phyloP scores from a whole-genome alignment of 1,140 invertebrate genomes.

The Gonatopus flavifemur region DNA sequence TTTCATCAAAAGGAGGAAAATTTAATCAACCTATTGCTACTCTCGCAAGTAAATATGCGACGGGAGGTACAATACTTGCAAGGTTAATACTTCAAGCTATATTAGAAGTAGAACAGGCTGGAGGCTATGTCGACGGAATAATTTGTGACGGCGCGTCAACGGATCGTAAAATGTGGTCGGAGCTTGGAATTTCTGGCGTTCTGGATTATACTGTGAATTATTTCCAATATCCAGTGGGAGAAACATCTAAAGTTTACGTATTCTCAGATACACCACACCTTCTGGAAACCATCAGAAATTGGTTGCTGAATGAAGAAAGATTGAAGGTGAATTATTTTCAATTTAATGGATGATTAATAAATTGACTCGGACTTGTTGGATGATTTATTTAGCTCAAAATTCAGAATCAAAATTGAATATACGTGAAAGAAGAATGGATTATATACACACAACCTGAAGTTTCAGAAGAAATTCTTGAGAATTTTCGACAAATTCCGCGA shows the following conservation, averaged over 20 bases:
- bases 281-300: constrained; percentile 17
- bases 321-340: too few relatives aligned
- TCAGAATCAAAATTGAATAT: too few relatives aligned
- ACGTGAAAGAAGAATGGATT: too few relatives aligned
- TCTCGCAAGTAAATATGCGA: constrained; percentile 29
- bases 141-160: constrained; percentile 22
- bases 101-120: constrained; percentile 21
- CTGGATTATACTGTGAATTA: too few relatives aligned
- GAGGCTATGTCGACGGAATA: constrained; percentile 20
- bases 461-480: too few relatives aligned
- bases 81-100: constrained; percentile 30
- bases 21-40: constrained; percentile 28
- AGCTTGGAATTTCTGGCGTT: constrained; percentile 18
- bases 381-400: too few relatives aligned
- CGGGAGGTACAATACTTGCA: constrained; percentile 21
- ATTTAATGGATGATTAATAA: too few relatives aligned
- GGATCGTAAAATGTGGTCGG: constrained; percentile 24
- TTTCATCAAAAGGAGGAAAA: constrained; percentile 29
- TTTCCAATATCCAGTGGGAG: too few relatives aligned
- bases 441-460: too few relatives aligned
- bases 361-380: too few relatives aligned
- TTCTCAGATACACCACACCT: constrained; percentile 23
- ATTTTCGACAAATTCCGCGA: too few relatives aligned
- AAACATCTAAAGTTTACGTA: constrained; percentile 19
- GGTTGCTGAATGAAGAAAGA: not conserved